These are phyloP conservation scores for Dynastes maya DNA, from an alignment of 2,888 invertebrate species.

Conservation along the genomic window DNA sequence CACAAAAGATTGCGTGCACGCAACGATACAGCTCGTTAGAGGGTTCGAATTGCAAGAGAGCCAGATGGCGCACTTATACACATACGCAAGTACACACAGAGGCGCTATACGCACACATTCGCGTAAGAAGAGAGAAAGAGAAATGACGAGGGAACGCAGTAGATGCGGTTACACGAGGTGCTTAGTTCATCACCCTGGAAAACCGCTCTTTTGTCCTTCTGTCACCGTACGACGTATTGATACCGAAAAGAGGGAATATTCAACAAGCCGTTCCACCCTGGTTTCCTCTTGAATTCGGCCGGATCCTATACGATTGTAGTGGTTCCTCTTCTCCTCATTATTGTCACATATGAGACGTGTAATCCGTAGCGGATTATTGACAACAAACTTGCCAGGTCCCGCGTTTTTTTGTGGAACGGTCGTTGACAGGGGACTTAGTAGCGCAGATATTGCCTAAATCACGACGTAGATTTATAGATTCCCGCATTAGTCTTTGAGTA, in stretches of 20 bases:
- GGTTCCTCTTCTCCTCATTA: slow-evolving; percentile 11
- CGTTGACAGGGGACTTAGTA: background rate
- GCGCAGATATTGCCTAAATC: background rate
- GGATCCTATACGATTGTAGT: background rate
- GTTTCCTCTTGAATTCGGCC: slow-evolving; percentile 30
- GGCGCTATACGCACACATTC: background rate
- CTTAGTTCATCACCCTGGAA: slow-evolving; percentile 70
- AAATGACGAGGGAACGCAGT: slow-evolving; percentile 21
- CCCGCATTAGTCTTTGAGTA: background rate
- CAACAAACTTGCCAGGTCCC: slow-evolving; percentile 12
- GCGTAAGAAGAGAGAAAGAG: background rate
- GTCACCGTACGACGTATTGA: slow-evolving; percentile 68
- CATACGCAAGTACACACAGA: background rate
- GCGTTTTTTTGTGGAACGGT: background rate
- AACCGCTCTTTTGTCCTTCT: slow-evolving; percentile 69
- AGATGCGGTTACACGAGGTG: slow-evolving; percentile 60
- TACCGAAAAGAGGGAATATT: slow-evolving; percentile 60
- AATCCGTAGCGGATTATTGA: slow-evolving; percentile 67
- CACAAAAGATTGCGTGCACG: slow-evolving; percentile 41
- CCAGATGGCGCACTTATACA: slow-evolving; percentile 15
- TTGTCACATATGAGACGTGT: slow-evolving; percentile 65
- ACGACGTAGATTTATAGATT: background rate
- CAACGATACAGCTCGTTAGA: slow-evolving; percentile 41
- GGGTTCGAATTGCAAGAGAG: slow-evolving; percentile 26
- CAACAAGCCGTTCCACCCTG: slow-evolving; percentile 64